A percentile compares a stretch with the other conserved stretches of the same genome.
These are phyloP conservation scores for Watersipora subatra DNA, from an alignment of 1,140 invertebrate species.

Conservation along the genomic window DNA sequence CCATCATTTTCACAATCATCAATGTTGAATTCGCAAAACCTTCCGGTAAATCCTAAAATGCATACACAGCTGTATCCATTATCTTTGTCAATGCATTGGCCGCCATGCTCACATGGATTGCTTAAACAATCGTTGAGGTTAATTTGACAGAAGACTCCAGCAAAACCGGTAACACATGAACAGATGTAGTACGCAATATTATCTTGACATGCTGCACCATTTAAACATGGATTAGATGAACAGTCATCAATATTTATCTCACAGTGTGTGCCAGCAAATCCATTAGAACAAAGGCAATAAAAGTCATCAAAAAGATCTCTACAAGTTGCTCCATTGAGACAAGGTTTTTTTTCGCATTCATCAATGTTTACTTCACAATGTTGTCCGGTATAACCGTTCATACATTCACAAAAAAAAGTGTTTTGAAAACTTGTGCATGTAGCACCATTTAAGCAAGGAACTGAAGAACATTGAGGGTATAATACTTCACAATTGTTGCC, in stretches of 20 bases:
- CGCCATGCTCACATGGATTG: background rate
- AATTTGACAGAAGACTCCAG: constrained; percentile 41
- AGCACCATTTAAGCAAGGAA: constrained; percentile 67
- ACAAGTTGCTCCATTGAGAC: constrained; percentile 3
- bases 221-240: constrained; percentile 38
- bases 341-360: constrained; percentile 6
- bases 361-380: constrained; percentile 5
- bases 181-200: constrained; percentile 44
- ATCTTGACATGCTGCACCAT: constrained; percentile 12
- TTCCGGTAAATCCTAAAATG: background rate
- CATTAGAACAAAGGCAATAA: constrained; percentile 67
- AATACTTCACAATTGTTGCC: constrained; percentile 5
- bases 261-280: constrained; percentile 83
- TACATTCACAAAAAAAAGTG: constrained; percentile 40
- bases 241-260: constrained; percentile 64
- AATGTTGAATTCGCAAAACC: constrained; percentile 7
- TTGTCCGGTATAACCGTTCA: background rate
- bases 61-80: constrained; percentile 45
- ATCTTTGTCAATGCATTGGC: background rate
- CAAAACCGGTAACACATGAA: constrained; percentile 56
- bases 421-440: constrained; percentile 37
- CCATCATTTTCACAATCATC: constrained; percentile 59
- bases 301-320: constrained; percentile 42
- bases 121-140: background rate
- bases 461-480: constrained; percentile 56